These are phyloP conservation scores for Melipona beecheii DNA, from an alignment of 2,888 invertebrate genomes.

Conservation along the genomic window DNA sequence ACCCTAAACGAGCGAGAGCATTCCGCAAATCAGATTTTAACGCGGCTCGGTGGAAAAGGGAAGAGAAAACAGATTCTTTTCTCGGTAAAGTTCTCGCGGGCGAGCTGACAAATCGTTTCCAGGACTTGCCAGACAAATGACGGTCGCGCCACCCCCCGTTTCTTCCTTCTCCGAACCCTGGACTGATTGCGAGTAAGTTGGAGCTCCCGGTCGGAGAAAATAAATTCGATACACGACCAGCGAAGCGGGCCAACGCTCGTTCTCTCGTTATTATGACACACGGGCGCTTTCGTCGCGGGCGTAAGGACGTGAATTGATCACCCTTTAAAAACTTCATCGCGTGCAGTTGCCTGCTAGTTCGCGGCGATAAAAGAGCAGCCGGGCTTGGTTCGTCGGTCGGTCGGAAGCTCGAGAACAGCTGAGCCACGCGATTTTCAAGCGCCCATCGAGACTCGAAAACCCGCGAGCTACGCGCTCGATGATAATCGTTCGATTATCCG, in stretches of 20 bases:
- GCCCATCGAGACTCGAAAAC: background rate
- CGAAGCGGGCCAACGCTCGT: background rate
- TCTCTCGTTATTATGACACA: constrained; percentile 18
- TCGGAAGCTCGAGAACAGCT: constrained; percentile 5
- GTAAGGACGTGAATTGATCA: background rate
- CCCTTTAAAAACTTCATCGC: constrained; percentile 16
- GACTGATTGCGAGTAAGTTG: background rate
- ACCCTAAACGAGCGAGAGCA: no score
- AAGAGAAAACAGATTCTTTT: background rate
- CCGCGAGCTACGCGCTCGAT: background rate
- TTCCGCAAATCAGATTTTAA: no score
- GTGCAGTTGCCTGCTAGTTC: background rate
- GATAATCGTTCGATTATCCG: background rate
- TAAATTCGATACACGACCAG: background rate
- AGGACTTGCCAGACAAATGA: background rate
- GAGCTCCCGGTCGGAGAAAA: background rate
- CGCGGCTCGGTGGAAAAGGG: no score
- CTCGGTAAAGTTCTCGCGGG: background rate
- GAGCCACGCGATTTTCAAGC: constrained; percentile 5
- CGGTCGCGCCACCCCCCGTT: no score
- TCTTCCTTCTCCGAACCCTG: background rate
- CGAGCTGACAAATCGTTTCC: background rate
- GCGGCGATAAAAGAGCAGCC: constrained; percentile 6
- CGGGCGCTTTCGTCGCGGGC: no score
- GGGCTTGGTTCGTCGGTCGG: background rate